These are phyloP conservation scores for Tenthredo distinguenda DNA, from an alignment of 2,888 invertebrate species.

Conservation along the genomic window DNA sequence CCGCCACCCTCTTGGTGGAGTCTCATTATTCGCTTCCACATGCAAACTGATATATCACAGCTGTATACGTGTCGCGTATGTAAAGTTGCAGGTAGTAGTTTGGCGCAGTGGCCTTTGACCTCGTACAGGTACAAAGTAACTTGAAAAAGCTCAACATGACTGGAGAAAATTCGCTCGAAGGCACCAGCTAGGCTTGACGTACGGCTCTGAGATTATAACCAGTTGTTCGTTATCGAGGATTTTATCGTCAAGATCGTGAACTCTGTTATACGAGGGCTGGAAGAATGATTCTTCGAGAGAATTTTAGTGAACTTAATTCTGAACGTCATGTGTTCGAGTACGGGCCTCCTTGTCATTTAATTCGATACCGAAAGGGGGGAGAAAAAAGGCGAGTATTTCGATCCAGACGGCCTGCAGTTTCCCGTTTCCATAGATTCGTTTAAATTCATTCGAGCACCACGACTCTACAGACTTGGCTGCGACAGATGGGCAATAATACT, in stretches of 20 bases:
- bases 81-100: not conserved
- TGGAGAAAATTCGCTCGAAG: not conserved
- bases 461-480: slow-evolving; percentile 15
- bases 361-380: not conserved
- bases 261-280: not conserved
- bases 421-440: slow-evolving; percentile 28
- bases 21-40: not conserved
- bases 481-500: slow-evolving; percentile 44
- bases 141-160: not conserved
- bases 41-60: not conserved
- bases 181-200: not conserved
- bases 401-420: not conserved
- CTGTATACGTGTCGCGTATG: not conserved
- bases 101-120: slow-evolving; percentile 37
- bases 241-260: not conserved
- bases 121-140: not conserved
- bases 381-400: not conserved
- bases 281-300: not conserved
- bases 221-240: not conserved
- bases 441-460: slow-evolving; percentile 35
- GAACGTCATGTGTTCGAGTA: not conserved
- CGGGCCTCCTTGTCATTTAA: not conserved
- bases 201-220: not conserved
- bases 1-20: not conserved
- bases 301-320: not conserved